Percentiles rank a stretch among this genome's conserved stretches.
phyloP scores from a whole-genome alignment of 2,888 invertebrate genomes.

The Scrobipalpa atriplicella region DNA sequence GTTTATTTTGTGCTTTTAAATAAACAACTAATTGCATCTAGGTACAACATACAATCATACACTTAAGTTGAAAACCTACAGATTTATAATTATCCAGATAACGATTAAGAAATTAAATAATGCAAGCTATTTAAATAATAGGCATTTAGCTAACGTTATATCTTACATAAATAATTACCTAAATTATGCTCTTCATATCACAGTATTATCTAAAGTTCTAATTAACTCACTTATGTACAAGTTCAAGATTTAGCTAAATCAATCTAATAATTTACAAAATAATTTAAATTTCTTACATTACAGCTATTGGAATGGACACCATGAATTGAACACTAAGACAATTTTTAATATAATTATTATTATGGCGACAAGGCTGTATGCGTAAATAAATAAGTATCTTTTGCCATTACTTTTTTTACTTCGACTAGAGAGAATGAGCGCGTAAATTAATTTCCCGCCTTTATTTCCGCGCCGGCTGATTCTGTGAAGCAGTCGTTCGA shows the following conservation, averaged over 20 bases:
- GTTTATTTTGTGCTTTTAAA: constrained; percentile 70
- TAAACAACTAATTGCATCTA: constrained; percentile 55
- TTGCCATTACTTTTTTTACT: constrained; percentile 25
- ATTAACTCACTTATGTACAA: constrained; percentile 20
- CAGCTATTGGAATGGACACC: constrained; percentile 12
- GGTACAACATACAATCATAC: constrained; percentile 35
- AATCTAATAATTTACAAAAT: constrained; percentile 24
- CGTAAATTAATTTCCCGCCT: constrained; percentile 61
- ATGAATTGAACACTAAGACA: constrained; percentile 12
- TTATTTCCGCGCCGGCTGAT: constrained; percentile 66
- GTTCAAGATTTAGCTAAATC: constrained; percentile 19
- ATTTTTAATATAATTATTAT: too few relatives aligned
- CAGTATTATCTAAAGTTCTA: constrained; percentile 28
- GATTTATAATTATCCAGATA: constrained; percentile 9
- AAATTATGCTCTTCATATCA: constrained; percentile 29
- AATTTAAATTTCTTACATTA: constrained; percentile 26
- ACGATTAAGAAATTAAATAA: constrained; percentile 16
- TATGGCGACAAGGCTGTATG: constrained; percentile 21
- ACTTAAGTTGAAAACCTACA: constrained; percentile 15
- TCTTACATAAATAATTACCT: background rate
- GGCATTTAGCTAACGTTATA: constrained; percentile 1
- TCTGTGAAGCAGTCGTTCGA: constrained; percentile 73
- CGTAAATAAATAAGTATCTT: constrained; percentile 9
- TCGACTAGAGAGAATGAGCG: constrained; percentile 34
- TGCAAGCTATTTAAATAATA: constrained; percentile 16